Base-by-base conservation (phyloP, 2,888 invertebrate species). In the Morpho achilles region DNA sequence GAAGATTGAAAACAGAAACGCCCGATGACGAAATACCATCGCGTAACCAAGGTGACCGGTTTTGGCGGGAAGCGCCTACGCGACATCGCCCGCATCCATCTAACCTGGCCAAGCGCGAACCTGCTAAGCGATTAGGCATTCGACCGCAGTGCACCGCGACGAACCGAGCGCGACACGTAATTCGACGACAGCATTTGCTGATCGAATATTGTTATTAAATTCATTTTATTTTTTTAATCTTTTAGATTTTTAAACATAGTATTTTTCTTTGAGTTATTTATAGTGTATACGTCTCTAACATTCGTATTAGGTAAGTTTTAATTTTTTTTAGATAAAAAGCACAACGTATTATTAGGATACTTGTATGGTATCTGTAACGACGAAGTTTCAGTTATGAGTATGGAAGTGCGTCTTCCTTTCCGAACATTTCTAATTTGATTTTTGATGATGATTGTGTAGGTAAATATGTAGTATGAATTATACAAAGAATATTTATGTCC, bases 91-190 rank as follows among this genome's bases (percentile, higher is more conserved):
- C 62, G 48, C 56, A 53, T 55, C 53, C 52, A 50, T 58, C 60
- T 52, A 63, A 66, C 64, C 64, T 67, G 61, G 64, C 63, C 66
- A 61, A 53, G 62, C 61, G 61, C 65, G 62, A 67, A 62, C 51
- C 47, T 22, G 44, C 32, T 8, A 8, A 45, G 40, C 39, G 3
- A 53, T 47, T 22, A 7, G 65, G 67, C 82, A 85, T 84, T 87
- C 87, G 89, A 88, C 87, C 88, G 88, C 87, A 87, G 89, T 89
- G 83, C 85, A 84, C 82, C 80, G 87, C 87, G 81, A 83, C 76
- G 79, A 79, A 60, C 69, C 82, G 81, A 82, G 76, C 82, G 82
- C 79, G 78, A 77, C 77, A 74, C 74, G 70, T 70, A 66, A 69
- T 66, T 63, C 85, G 82, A 87, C 87, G 87, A 87, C 88, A 82